These are phyloP conservation scores for Heliopora coerulea DNA, from an alignment of 92 coral and sea anemone species.

Conservation along the genomic window DNA sequence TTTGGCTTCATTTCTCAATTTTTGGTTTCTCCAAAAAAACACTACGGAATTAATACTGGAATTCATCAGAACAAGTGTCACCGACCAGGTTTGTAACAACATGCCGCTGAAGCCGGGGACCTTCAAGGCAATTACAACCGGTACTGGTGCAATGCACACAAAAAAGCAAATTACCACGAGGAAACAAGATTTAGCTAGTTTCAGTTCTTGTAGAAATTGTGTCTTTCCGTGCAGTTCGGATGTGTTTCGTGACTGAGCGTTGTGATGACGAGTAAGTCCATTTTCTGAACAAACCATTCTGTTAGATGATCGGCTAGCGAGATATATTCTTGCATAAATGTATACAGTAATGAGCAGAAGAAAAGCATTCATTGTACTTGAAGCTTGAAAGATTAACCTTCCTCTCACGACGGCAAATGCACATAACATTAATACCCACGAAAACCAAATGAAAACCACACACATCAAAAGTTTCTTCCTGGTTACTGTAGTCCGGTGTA, in stretches of 20 bases:
- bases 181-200: background rate
- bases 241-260: no score
- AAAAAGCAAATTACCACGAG: background rate
- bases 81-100: background rate
- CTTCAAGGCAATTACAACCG: no score
- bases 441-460: background rate
- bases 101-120: no score
- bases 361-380: no score
- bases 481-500: background rate
- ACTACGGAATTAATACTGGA: background rate
- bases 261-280: no score
- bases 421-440: background rate
- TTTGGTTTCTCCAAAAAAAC: background rate
- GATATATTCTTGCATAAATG: no score
- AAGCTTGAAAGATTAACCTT: background rate
- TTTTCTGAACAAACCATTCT: no score
- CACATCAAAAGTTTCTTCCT: background rate
- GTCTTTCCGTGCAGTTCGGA: no score
- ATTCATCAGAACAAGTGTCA: background rate
- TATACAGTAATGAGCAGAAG: no score
- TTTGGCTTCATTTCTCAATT: background rate
- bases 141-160: background rate
- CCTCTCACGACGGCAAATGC: background rate
- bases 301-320: no score
- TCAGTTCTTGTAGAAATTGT: no score